These are phyloP conservation scores for Beris morrisii DNA, from an alignment of 2,888 invertebrate species.

Conservation along the genomic window DNA sequence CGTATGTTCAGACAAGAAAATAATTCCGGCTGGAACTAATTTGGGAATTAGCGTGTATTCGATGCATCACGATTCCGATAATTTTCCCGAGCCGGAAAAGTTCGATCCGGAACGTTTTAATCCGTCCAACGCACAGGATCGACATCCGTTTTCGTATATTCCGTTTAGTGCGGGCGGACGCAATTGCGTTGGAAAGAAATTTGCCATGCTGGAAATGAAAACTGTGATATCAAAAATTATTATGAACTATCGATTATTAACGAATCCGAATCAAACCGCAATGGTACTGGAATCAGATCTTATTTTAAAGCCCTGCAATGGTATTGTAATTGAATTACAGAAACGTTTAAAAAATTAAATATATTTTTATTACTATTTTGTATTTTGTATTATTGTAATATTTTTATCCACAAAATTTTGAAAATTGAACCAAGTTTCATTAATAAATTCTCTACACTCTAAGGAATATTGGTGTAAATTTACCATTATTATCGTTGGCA, in stretches of 20 bases:
- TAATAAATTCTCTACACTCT: too few relatives aligned
- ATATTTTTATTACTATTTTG: too few relatives aligned
- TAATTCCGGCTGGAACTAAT: constrained; percentile 59
- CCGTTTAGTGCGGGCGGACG: constrained; percentile 64
- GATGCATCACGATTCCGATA: constrained; percentile 57
- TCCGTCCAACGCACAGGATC: constrained; percentile 60
- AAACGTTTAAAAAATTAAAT: neutral
- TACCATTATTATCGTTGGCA: too few relatives aligned
- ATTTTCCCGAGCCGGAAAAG: constrained; percentile 59
- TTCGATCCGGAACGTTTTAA: constrained; percentile 63
- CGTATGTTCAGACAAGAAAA: constrained; percentile 50
- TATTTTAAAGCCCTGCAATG: constrained; percentile 13
- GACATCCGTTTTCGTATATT: constrained; percentile 62
- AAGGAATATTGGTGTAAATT: too few relatives aligned
- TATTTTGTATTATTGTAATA: too few relatives aligned
- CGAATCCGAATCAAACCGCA: neutral
- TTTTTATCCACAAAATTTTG: too few relatives aligned
- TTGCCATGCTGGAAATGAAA: constrained; percentile 50
- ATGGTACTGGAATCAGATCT: neutral
- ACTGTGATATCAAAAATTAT: constrained; percentile 46
- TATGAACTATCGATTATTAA: constrained; percentile 42
- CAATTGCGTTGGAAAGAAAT: constrained; percentile 59
- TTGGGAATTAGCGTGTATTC: constrained; percentile 59
- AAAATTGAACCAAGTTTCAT: too few relatives aligned
- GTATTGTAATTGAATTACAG: constrained; percentile 16